Percentiles rank a stretch among this genome's conserved stretches.
These are phyloP conservation scores for Dryobates pubescens DNA, from an alignment of 2,797 vertebrate genomes.

Conservation along the genomic window DNA sequence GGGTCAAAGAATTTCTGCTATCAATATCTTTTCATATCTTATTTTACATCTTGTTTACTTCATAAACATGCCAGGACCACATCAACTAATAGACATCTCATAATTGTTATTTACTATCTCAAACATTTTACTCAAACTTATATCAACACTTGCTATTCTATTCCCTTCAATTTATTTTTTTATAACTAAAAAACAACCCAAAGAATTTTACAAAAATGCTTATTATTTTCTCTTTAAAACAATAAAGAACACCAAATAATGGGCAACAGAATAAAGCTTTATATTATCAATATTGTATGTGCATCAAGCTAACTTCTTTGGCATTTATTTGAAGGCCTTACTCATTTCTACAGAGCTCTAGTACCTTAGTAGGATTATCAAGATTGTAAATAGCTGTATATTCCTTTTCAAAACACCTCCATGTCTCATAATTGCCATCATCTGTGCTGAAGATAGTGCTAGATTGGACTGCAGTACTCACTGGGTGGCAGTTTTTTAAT, in stretches of 20 bases:
- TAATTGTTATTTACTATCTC: not conserved
- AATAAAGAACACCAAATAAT: not conserved
- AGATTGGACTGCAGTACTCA: conserved; percentile 3
- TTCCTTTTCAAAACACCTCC: not conserved
- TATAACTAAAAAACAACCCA: not conserved
- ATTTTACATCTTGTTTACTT: not conserved
- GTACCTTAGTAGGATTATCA: not conserved
- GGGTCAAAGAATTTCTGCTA: not conserved
- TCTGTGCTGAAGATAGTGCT: not conserved
- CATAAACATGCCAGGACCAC: not conserved
- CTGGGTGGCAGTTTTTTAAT: not conserved
- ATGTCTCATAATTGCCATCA: not conserved
- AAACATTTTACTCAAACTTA: not conserved
- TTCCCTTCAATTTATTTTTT: not conserved
- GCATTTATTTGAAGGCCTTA: not conserved
- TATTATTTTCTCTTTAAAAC: not conserved
- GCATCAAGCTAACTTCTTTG: not conserved
- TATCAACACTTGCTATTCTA: not conserved
- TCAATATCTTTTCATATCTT: not conserved
- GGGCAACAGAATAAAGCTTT: not conserved
- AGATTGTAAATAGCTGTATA: not conserved
- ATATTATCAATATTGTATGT: not conserved
- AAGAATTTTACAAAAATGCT: not conserved
- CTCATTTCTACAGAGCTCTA: not conserved
- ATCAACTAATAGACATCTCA: not conserved